phyloP scores from a whole-genome alignment of 2,888 invertebrate species.

The Drosophila fungiperda region DNA sequence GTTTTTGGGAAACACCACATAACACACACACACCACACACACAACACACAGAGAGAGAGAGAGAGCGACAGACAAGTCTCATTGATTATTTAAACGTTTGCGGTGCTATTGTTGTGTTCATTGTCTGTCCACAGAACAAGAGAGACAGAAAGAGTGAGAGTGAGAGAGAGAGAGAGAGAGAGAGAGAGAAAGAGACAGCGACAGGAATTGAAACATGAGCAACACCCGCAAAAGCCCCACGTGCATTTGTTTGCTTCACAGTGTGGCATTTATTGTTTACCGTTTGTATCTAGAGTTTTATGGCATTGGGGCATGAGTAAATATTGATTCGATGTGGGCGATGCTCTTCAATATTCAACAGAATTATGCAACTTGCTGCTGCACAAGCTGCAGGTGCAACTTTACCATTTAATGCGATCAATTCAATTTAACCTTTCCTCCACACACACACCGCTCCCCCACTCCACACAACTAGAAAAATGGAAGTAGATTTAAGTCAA shows the following conservation, averaged over 20 bases:
- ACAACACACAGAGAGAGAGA: neutral
- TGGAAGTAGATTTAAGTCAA: no score
- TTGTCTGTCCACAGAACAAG: conserved; percentile 22
- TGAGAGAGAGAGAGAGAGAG: neutral
- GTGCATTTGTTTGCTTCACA: conserved; percentile 48
- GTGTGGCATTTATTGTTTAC: conserved; percentile 61
- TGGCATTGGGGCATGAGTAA: conserved; percentile 51
- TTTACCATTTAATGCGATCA: neutral
- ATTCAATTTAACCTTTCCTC: no score
- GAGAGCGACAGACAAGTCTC: conserved; percentile 42
- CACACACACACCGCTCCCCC: no score
- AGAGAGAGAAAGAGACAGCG: neutral
- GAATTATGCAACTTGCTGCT: conserved; percentile 3
- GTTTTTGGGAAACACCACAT: conserved; percentile 23
- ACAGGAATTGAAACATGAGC: conserved; percentile 9
- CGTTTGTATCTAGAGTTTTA: conserved; percentile 59
- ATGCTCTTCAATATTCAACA: conserved; percentile 2
- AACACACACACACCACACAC: conserved; percentile 7
- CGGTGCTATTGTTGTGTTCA: conserved; percentile 55
- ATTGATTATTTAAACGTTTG: conserved; percentile 68
- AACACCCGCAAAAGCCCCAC: conserved; percentile 15
- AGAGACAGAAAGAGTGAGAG: neutral
- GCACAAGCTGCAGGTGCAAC: conserved; percentile 23
- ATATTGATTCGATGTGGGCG: conserved; percentile 56
- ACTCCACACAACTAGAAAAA: no score